These are phyloP conservation scores for Perognathus longimembris DNA, from an alignment of 2,113 vertebrate species.

Conservation along the genomic window DNA sequence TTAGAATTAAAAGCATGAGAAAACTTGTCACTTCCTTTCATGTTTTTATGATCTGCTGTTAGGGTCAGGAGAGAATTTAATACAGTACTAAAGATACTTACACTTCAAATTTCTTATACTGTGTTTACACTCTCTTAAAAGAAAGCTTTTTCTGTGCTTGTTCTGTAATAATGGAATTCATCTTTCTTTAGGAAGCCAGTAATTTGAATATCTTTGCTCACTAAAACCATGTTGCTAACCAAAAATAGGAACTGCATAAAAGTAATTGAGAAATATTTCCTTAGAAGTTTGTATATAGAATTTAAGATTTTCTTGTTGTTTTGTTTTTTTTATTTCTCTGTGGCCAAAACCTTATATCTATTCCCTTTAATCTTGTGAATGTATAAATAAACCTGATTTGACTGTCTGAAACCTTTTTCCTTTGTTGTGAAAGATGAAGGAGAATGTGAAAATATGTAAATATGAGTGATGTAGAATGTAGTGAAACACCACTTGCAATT, in stretches of 20 bases:
- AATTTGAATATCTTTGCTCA: conserved; percentile 69
- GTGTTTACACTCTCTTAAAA: conserved; percentile 54
- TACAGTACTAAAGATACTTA: conserved; percentile 20
- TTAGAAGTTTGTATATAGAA: conserved; percentile 68
- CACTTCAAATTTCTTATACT: conserved; percentile 43
- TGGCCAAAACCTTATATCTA: conserved; percentile 63
- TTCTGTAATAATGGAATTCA: conserved; percentile 48
- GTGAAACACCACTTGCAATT: conserved; percentile 36
- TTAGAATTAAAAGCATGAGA: conserved; percentile 54
- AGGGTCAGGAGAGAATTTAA: conserved; percentile 49
- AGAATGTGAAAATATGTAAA: conserved; percentile 65
- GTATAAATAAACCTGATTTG: conserved; percentile 73
- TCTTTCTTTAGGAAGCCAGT: conserved; percentile 69
- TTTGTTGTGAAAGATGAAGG: conserved; percentile 77
- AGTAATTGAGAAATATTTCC: conserved; percentile 61
- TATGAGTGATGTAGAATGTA: conserved; percentile 45
- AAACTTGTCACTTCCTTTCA: conserved; percentile 31
- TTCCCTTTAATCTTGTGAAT: conserved; percentile 64
- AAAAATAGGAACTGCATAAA: conserved; percentile 62
- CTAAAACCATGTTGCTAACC: conserved; percentile 61
- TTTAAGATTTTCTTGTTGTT: conserved; percentile 37
- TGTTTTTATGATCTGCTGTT: conserved; percentile 23
- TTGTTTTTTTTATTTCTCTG: conserved; percentile 30
- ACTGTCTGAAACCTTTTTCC: conserved; percentile 76
- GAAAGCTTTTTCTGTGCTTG: conserved; percentile 18